Conservation (phyloP, 2,113 vertebrate genomes). For the Deroptyus accipitrinus region DNA sequence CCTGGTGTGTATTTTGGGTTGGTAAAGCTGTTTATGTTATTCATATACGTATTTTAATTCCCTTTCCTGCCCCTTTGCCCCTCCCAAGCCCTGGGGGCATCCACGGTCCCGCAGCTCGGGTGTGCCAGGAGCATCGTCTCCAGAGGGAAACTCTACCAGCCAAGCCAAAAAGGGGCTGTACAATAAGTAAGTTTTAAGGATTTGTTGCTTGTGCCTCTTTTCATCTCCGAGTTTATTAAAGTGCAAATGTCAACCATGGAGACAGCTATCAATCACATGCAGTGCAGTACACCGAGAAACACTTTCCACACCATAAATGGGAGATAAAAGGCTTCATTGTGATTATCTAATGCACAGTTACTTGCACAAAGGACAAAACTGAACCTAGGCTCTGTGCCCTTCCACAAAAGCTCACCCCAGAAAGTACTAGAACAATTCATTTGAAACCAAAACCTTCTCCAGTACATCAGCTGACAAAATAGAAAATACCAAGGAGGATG, state of each 20-base stretch:
- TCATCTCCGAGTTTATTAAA: conserved; percentile 65
- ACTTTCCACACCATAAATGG: conserved; percentile 40
- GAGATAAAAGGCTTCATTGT: conserved; percentile 33
- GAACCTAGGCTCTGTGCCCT: conserved; percentile 35
- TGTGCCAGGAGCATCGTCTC: not conserved
- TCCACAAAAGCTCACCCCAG: not conserved
- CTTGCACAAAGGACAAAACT: conserved; percentile 65
- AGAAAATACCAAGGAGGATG: not conserved
- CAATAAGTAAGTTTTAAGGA: not conserved
- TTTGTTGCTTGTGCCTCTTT: conserved; percentile 33
- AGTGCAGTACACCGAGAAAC: conserved; percentile 38
- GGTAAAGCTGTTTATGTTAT: not conserved
- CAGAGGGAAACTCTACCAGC: not conserved
- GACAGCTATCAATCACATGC: conserved; percentile 60
- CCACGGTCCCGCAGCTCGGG: rapidly evolving
- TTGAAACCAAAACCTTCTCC: not conserved
- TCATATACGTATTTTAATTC: not conserved
- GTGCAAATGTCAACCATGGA: conserved; percentile 65
- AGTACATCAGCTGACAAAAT: not conserved
- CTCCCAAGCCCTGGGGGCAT: not conserved
- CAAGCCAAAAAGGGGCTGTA: not conserved
- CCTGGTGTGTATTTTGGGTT: not conserved
- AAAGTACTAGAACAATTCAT: not conserved
- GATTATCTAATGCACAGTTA: conserved; percentile 39
- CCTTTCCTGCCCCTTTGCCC: not conserved